A percentile compares a stretch with the other conserved stretches of the same genome.
Evolutionary conservation across 2,888 invertebrate genomes (phyloP).

Genomic region (Papilio gigon): DNA sequence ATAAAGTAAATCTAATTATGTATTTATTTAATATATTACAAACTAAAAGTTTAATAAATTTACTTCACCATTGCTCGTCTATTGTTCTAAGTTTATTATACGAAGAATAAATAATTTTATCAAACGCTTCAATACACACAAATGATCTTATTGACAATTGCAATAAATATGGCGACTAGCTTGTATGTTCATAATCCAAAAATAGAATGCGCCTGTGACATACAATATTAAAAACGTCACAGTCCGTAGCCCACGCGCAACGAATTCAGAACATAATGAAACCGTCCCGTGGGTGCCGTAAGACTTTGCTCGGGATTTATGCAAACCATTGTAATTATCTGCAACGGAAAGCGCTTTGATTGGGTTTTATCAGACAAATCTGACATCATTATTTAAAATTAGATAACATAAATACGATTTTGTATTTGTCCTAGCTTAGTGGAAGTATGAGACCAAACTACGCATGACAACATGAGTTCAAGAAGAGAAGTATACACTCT

Average conservation of each 20-base stretch:
- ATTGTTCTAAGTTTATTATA: background rate
- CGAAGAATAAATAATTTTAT: background rate
- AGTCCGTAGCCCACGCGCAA: background rate
- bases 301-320: background rate
- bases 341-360: background rate
- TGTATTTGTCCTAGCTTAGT: too few relatives aligned
- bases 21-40: too few relatives aligned
- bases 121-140: too few relatives aligned
- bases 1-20: too few relatives aligned
- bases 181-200: background rate
- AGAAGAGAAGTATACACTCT: background rate
- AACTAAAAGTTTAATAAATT: background rate
- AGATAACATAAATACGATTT: too few relatives aligned
- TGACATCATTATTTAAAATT: background rate
- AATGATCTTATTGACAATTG: background rate
- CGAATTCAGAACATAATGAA: constrained; percentile 4
- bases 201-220: background rate
- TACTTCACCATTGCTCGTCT: background rate
- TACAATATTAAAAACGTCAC: constrained; percentile 3
- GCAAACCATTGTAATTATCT: background rate
- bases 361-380: background rate
- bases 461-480: too few relatives aligned
- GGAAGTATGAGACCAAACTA: too few relatives aligned
- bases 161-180: background rate
- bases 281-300: constrained; percentile 29